Evolutionary conservation across 1,140 invertebrate species (phyloP).

Genomic region (Dreissena rostriformis): DNA sequence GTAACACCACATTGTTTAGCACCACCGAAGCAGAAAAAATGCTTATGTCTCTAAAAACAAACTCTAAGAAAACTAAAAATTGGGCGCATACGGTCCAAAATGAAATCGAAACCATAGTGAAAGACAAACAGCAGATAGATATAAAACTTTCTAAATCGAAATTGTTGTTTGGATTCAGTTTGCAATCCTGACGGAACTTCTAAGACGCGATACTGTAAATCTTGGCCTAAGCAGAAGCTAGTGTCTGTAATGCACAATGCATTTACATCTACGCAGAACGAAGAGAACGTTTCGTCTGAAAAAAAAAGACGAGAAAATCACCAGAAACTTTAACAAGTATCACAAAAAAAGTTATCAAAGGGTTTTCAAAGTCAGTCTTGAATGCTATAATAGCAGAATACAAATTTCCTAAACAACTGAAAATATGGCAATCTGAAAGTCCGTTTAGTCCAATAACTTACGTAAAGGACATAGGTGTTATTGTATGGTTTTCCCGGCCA

Average conservation of each 20-base stretch:
- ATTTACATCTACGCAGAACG: neutral
- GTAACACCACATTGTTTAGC: too few species aligned
- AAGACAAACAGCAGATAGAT: too few species aligned
- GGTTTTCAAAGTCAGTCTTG: slow-evolving; percentile 19
- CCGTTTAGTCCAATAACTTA: neutral
- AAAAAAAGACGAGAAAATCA: neutral
- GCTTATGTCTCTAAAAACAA: too few species aligned
- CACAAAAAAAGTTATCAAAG: neutral
- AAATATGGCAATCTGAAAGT: neutral
- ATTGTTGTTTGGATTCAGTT: too few species aligned
- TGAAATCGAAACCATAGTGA: too few species aligned
- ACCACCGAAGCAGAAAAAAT: too few species aligned
- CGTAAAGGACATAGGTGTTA: neutral
- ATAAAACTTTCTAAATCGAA: too few species aligned
- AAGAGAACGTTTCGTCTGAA: neutral
- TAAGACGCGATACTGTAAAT: neutral
- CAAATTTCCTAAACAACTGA: neutral
- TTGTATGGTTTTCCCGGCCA: slow-evolving; percentile 38
- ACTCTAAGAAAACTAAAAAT: too few species aligned
- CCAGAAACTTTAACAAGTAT: neutral
- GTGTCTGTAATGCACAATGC: neutral
- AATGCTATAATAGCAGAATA: slow-evolving; percentile 34
- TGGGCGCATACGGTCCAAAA: too few species aligned
- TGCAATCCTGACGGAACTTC: too few species aligned
- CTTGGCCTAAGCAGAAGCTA: neutral